These are phyloP conservation scores for Coregonus clupeaformis DNA, from an alignment of 2,113 vertebrate species.

Conservation along the genomic window DNA sequence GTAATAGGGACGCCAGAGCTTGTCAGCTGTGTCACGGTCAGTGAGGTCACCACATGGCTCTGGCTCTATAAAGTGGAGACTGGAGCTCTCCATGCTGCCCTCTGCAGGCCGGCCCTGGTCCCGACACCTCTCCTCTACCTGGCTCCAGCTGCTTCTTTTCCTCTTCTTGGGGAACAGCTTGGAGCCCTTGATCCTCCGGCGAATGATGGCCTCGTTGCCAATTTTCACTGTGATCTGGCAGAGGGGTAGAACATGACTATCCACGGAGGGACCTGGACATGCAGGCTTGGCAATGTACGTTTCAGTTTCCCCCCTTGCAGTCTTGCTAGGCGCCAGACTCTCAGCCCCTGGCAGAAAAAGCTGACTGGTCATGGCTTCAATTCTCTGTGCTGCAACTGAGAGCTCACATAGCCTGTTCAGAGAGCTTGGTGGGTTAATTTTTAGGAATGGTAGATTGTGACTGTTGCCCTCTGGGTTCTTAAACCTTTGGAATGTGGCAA, in stretches of 20 bases:
- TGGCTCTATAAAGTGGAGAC: conserved; percentile 70
- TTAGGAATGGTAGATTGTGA: conserved; percentile 57
- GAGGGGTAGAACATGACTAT: conserved; percentile 84
- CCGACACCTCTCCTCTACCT: conserved; percentile 27
- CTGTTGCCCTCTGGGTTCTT: conserved; percentile 49
- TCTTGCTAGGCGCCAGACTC: conserved; percentile 62
- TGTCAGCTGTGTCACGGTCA: conserved; percentile 89
- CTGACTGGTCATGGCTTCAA: conserved; percentile 77
- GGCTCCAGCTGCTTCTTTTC: conserved; percentile 65
- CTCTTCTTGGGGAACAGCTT: conserved; percentile 88
- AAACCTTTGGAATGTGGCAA: conserved; percentile 51
- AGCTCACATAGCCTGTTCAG: conserved; percentile 82
- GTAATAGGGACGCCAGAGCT: conserved; percentile 96
- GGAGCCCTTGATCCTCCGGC: conserved; percentile 90
- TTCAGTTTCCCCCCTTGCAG: conserved; percentile 82
- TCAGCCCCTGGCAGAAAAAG: conserved; percentile 60
- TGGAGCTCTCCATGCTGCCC: conserved; percentile 63
- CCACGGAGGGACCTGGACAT: conserved; percentile 87
- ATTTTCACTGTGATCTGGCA: conserved; percentile 99
- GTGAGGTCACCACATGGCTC: conserved; percentile 85
- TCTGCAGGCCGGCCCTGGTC: conserved; percentile 45
- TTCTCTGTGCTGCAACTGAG: conserved; percentile 64
- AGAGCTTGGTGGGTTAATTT: conserved; percentile 51
- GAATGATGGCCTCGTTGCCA: conserved; percentile 93
- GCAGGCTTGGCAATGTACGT: conserved; percentile 96